phyloP scores from a whole-genome alignment of 2,113 vertebrate species.

The Recurvirostra avosetta region DNA sequence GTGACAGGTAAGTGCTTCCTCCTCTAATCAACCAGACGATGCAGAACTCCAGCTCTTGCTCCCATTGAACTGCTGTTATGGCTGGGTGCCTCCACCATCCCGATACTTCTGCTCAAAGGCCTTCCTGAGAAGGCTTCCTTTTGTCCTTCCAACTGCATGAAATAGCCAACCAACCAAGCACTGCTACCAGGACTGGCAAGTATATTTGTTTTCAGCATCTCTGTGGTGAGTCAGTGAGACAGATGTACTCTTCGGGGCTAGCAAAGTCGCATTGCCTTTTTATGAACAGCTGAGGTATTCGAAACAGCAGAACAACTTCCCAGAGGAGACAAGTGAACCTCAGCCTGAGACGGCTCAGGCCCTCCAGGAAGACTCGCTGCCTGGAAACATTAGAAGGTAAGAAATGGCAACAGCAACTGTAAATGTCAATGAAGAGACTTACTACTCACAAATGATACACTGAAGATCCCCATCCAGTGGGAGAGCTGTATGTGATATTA shows the following conservation, averaged over 20 bases:
- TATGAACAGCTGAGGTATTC: conserved; percentile 10
- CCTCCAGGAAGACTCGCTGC: not conserved
- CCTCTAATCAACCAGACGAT: not conserved
- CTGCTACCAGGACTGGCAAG: not conserved
- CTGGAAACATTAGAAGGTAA: not conserved
- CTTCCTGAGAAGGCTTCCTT: not conserved
- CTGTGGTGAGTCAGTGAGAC: conserved; percentile 16
- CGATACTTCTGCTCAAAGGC: not conserved
- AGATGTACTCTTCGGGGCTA: not conserved
- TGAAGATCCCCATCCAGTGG: not conserved
- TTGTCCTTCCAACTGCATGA: not conserved
- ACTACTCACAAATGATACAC: not conserved
- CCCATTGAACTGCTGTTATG: not conserved
- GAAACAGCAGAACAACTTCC: conserved; percentile 21
- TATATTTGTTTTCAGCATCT: conserved; percentile 18
- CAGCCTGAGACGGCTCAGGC: not conserved
- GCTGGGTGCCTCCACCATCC: not conserved
- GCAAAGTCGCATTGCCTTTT: not conserved
- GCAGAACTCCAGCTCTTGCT: not conserved
- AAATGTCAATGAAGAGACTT: not conserved
- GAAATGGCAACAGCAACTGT: conserved; percentile 14
- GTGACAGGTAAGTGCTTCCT: not conserved
- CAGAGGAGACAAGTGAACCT: not conserved
- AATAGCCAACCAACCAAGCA: not conserved
- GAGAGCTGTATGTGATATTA: not conserved